A percentile compares a stretch with the other conserved stretches of the same genome.
phyloP scores from a whole-genome alignment of 2,797 vertebrate species.

The Notolepis coatsorum region DNA sequence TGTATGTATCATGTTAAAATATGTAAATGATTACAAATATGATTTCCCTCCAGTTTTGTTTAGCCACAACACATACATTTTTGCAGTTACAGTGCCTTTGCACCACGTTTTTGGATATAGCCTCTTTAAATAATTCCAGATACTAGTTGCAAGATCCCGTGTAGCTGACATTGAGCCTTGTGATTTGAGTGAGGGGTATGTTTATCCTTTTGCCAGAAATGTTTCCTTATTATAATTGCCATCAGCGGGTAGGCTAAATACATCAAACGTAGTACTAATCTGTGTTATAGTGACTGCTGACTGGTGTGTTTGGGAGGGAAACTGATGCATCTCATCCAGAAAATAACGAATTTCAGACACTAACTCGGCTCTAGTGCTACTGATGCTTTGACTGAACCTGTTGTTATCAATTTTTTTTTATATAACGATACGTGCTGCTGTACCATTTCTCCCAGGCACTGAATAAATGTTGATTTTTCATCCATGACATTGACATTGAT shows the following conservation, averaged over 20 bases:
- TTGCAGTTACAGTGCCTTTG: slow-evolving; percentile 16
- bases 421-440: slow-evolving; percentile 79
- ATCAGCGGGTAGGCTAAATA: slow-evolving; percentile 42
- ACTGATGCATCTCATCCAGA: slow-evolving; percentile 42
- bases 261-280: slow-evolving; percentile 66
- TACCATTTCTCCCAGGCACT: slow-evolving; percentile 88
- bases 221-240: slow-evolving; percentile 23
- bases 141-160: slow-evolving; percentile 24
- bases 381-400: slow-evolving; percentile 62
- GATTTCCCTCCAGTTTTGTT: slow-evolving; percentile 37
- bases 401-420: slow-evolving; percentile 68
- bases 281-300: slow-evolving; percentile 54
- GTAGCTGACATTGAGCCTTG: slow-evolving; percentile 35
- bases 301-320: slow-evolving; percentile 29
- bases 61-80: slow-evolving; percentile 3
- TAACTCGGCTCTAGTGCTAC: slow-evolving; percentile 54
- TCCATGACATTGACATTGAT: slow-evolving; percentile 38
- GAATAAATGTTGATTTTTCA: slow-evolving; percentile 85
- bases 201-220: slow-evolving; percentile 25
- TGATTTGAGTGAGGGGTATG: slow-evolving; percentile 37
- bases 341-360: slow-evolving; percentile 52
- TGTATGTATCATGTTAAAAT: slow-evolving; percentile 44
- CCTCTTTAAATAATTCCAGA: slow-evolving; percentile 36
- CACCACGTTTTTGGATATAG: slow-evolving; percentile 4
- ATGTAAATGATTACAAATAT: slow-evolving; percentile 37